Evolutionary conservation across 2,888 invertebrate species (phyloP), one percentile per base, ranked within the genome.

Genomic region (Polydrusus pterygomalis): DNA sequence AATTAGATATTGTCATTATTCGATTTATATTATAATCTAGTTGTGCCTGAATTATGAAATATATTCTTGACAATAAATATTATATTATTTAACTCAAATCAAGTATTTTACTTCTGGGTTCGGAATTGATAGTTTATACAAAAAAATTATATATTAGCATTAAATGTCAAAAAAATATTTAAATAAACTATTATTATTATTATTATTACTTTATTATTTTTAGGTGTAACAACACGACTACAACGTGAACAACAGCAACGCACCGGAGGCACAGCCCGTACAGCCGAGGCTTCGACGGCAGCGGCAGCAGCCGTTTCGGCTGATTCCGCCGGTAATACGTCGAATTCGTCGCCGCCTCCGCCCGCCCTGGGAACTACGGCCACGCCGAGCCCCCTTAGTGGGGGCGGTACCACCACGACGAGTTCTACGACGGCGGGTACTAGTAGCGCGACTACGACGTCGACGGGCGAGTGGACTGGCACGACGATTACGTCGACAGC

Each of bases 151-250:
- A n/a, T n/a, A n/a, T n/a, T n/a, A n/a, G n/a, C n/a, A n/a, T n/a
- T n/a, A n/a, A n/a, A n/a, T n/a, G n/a, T n/a, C n/a, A n/a, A n/a
- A n/a, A n/a, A n/a, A n/a, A n/a, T n/a, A n/a, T n/a, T n/a, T n/a
- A n/a, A n/a, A n/a, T n/a, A n/a, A n/a, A n/a, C n/a, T n/a, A n/a
- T n/a, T n/a, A n/a, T n/a, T n/a, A n/a, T n/a, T n/a, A n/a, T n/a
- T n/a, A n/a, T n/a, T n/a, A n/a, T 5, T 25, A 25, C 25, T 43
- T 43, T 13, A 43, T n/a, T n/a, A 43, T 13, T 43, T 43, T 7
- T 73, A 83, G 96, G 96, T 11, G 96, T 96, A 78, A 96, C 95
- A 83, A 96, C 96, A 38, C 89, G 96, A 78, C 90, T 95, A 84
- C 96, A 96, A 87, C 91, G 96, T 15, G 95, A 95, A 83, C 93